Percentiles rank a stretch among this genome's conserved stretches.
phyloP scores from a whole-genome alignment of 2,113 vertebrate genomes.

The Rutilus rutilus region DNA sequence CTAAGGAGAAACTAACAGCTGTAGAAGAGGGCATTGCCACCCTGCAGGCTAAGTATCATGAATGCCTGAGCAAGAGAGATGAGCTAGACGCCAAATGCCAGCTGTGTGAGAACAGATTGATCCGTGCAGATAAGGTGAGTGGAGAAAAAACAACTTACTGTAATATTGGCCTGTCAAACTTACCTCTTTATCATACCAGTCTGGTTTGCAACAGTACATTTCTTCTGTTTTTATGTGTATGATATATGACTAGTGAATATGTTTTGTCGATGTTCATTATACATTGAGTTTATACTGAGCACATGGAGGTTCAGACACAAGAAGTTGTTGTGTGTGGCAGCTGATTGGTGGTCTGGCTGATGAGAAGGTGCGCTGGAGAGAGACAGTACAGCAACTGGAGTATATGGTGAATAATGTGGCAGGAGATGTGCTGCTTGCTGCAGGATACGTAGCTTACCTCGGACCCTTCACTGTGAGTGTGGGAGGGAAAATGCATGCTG shows the following conservation, averaged over 20 bases:
- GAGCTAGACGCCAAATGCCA: slow-evolving; percentile 86
- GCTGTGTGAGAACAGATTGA: slow-evolving; percentile 82
- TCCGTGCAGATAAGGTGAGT: slow-evolving; percentile 81
- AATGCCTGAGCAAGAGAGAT: slow-evolving; percentile 84
- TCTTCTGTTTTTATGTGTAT: not conserved
- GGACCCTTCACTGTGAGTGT: slow-evolving; percentile 91
- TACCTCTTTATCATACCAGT: not conserved
- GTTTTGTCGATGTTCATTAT: not conserved
- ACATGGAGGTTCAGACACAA: not conserved
- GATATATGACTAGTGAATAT: slow-evolving; percentile 12
- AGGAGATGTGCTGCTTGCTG: slow-evolving; percentile 84
- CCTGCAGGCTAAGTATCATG: slow-evolving; percentile 83
- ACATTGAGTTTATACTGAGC: not conserved
- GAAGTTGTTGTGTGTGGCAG: slow-evolving; percentile 66
- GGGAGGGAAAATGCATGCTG: not conserved
- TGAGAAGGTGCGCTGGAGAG: slow-evolving; percentile 88
- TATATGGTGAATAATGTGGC: slow-evolving; percentile 82
- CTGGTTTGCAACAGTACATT: not conserved
- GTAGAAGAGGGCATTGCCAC: slow-evolving; percentile 81
- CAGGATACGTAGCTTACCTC: slow-evolving; percentile 89
- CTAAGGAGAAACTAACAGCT: slow-evolving; percentile 75
- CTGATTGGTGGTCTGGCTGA: slow-evolving; percentile 87
- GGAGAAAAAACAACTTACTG: not conserved
- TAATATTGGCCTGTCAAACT: not conserved
- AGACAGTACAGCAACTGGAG: slow-evolving; percentile 83